Percentiles rank a stretch among this genome's conserved stretches.
Evolutionary conservation across 2,113 vertebrate species (phyloP).

Genomic region (Apaloderma vittatum): DNA sequence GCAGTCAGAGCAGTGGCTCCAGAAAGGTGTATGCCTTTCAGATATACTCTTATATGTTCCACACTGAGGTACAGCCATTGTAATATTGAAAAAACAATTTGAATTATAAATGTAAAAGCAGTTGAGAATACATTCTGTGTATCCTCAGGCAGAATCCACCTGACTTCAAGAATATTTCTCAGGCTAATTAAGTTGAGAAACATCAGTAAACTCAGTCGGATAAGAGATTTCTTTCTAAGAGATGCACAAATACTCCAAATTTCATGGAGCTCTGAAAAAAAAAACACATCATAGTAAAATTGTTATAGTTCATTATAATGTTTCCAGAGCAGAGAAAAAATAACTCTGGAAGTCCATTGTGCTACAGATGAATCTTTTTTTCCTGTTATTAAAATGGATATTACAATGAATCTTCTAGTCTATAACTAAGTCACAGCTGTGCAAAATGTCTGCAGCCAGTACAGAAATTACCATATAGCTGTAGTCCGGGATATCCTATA

Average conservation of each 20-base stretch:
- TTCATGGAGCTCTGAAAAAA: not conserved
- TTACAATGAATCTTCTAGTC: not conserved
- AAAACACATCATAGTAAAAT: fast-evolving
- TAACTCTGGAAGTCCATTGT: not conserved
- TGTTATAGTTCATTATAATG: not conserved
- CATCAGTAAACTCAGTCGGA: not conserved
- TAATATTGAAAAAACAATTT: not conserved
- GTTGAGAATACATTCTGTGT: not conserved
- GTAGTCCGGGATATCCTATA: too few species aligned
- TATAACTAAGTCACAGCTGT: not conserved
- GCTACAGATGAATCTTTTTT: not conserved
- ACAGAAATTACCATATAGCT: not conserved
- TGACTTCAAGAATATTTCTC: not conserved
- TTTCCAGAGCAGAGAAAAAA: not conserved
- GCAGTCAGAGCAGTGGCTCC: not conserved
- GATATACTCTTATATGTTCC: not conserved
- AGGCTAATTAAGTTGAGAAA: not conserved
- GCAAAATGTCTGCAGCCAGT: not conserved
- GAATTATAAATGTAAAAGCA: not conserved
- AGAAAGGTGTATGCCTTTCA: not conserved
- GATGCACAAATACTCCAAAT: not conserved
- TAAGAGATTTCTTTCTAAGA: not conserved
- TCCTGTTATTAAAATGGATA: not conserved
- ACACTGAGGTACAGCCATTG: not conserved
- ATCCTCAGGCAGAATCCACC: not conserved